These are phyloP conservation scores for Drosophila multiciliata DNA, from an alignment of 2,888 invertebrate genomes.

Conservation along the genomic window DNA sequence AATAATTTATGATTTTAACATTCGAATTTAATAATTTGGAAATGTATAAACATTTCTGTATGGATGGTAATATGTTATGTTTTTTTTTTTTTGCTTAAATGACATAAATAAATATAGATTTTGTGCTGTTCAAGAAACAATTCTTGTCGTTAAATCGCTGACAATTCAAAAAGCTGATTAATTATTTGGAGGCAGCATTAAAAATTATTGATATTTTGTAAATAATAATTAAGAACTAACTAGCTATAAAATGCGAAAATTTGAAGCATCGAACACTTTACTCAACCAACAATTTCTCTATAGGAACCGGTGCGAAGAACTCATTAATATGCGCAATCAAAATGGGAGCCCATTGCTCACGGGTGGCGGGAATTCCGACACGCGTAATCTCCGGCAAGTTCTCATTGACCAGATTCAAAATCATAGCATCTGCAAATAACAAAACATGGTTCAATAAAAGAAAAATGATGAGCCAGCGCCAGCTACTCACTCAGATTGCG, in stretches of 20 bases:
- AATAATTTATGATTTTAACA: conserved; percentile 5
- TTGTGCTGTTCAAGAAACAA: conserved; percentile 27
- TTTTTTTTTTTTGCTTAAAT: conserved; percentile 23
- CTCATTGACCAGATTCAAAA: conserved; percentile 86
- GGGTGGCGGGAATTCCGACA: conserved; percentile 85
- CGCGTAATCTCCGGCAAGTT: conserved; percentile 86
- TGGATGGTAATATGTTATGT: conserved; percentile 10
- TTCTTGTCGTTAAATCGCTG: conserved; percentile 32
- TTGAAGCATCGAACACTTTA: conserved; percentile 44
- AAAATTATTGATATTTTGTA: conserved; percentile 50
- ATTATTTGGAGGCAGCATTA: conserved; percentile 74
- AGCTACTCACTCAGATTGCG: conserved; percentile 80
- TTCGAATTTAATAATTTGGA: conserved; percentile 54
- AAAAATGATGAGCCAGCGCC: fast-evolving
- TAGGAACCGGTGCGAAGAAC: conserved; percentile 84
- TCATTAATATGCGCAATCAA: conserved; percentile 81
- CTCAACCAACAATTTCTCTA: conserved; percentile 81
- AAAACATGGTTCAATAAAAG: not conserved
- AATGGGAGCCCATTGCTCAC: conserved; percentile 84
- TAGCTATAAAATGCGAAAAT: conserved; percentile 50
- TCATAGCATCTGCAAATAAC: conserved; percentile 77
- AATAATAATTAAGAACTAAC: conserved; percentile 63
- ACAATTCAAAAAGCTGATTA: conserved; percentile 35
- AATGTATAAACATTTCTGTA: conserved; percentile 31
- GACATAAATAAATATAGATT: conserved; percentile 72